Percentiles rank a stretch among this genome's conserved stretches.
These are phyloP conservation scores for Clarias fuscus DNA, from an alignment of 2,797 vertebrate species.

Conservation along the genomic window DNA sequence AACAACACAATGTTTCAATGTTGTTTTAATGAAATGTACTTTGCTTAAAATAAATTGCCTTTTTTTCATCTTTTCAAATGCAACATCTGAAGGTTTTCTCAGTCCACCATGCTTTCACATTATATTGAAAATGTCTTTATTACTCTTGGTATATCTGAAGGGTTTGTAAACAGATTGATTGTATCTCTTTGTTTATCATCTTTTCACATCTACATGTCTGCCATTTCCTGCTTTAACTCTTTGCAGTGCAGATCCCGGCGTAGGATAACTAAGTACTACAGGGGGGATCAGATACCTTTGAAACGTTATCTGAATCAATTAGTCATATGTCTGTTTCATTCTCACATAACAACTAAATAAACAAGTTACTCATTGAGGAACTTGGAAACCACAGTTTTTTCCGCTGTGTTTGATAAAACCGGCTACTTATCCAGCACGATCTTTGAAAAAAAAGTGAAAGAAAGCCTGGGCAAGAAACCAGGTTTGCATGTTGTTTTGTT, in stretches of 20 bases:
- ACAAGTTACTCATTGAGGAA: no score
- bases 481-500: not conserved
- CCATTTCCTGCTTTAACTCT: not conserved
- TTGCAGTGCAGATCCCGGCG: not conserved
- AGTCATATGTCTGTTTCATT: no score
- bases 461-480: no score
- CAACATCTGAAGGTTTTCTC: not conserved
- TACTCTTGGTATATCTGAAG: no score
- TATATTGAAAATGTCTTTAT: not conserved
- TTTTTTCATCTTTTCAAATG: not conserved
- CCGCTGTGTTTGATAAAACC: no score
- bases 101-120: not conserved
- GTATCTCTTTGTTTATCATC: not conserved
- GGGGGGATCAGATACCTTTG: no score
- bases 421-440: not conserved
- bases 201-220: not conserved
- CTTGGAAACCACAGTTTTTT: no score
- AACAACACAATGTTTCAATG: not conserved
- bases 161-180: not conserved
- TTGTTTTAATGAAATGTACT: not conserved
- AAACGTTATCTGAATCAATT: no score
- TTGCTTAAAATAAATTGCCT: not conserved
- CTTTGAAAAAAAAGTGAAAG: not conserved
- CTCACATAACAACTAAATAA: no score
- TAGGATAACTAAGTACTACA: no score